Evolutionary conservation across 2,113 vertebrate genomes (phyloP).

Genomic region (Nycticryphes semicollaris): DNA sequence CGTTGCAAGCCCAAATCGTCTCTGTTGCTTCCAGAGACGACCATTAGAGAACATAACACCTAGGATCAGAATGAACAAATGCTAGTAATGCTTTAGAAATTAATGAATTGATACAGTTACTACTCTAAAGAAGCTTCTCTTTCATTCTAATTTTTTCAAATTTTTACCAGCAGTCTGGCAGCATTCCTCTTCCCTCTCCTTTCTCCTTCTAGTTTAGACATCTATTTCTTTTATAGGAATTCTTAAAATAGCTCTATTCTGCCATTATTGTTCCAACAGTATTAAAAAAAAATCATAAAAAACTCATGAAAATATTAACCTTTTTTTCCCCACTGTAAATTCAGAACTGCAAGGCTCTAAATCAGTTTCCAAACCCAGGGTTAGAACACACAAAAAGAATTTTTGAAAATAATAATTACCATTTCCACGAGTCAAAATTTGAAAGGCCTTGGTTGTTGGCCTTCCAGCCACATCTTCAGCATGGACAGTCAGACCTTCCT

Average conservation of each 20-base stretch:
- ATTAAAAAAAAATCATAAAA: neutral
- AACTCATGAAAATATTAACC: neutral
- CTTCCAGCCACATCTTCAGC: conserved; percentile 48
- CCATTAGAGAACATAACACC: conserved; percentile 27
- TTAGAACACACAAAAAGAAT: neutral
- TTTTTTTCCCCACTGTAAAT: neutral
- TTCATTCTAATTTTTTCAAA: neutral
- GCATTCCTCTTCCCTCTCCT: neutral
- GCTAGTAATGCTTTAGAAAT: neutral
- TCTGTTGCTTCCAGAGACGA: conserved; percentile 30
- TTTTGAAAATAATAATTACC: conserved; percentile 13
- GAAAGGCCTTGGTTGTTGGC: accelerated
- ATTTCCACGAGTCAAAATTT: neutral
- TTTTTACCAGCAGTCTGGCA: neutral
- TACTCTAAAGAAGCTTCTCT: neutral
- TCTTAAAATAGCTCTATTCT: neutral
- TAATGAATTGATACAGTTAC: neutral
- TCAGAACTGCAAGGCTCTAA: neutral
- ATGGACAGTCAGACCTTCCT: conserved; percentile 53
- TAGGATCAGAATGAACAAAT: neutral
- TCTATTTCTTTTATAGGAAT: neutral
- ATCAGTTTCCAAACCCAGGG: neutral
- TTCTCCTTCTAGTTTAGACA: neutral
- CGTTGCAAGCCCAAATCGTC: neutral
- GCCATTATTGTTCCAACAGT: neutral